Base-by-base conservation (phyloP, 2,888 invertebrate species). In the Drosophila gaucha region DNA sequence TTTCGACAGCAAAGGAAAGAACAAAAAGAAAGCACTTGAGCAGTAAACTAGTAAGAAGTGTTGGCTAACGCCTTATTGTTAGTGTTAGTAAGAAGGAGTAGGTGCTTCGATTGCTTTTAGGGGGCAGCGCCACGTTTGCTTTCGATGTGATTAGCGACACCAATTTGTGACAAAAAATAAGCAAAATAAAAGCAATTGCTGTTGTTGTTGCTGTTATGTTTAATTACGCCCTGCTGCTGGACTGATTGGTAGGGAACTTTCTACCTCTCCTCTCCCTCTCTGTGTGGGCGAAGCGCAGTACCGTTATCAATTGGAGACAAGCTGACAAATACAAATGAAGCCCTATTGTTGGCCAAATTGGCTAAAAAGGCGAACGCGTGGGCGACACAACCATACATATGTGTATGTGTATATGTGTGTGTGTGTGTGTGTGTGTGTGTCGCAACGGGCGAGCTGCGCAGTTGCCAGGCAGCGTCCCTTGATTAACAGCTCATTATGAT, bases 241-340 rank as follows among this genome's bases (percentile, higher is more conserved):
- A 59, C 76, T 86, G 84, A 83, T 83, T 86, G 84, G 51, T 51
- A 54, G 55, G 49, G 51, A 49, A 31, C 22, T 10, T 41, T 50
- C 35, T 57, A 43, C n/a, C 30, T 35, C 6, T 16, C n/a, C 24
- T 35, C 24, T 16, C 16, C n/a, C n/a, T 6, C 14, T 6, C 0
- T 26, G 51, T 28, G 78, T 57, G 62, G 62, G 60, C 60, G 50
- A 31, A 44, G 51, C 59, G 35, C 33, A 41, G 49, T 22, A 33
- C 16, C 68, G 49, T 67, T 70, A 67, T 76, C 75, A 86, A 83
- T 89, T 87, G 86, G 74, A 78, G 75, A 64, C 87, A 88, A 77
- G 88, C 88, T 88, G 87, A 66, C 77, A 80, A 86, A 77, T 75
- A 46, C 70, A 72, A 80, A 89, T 85, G 87, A 88, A 88, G 84